Evolutionary conservation across 2,888 invertebrate species (phyloP).

Genomic region (Lasioglossum villosulum): DNA sequence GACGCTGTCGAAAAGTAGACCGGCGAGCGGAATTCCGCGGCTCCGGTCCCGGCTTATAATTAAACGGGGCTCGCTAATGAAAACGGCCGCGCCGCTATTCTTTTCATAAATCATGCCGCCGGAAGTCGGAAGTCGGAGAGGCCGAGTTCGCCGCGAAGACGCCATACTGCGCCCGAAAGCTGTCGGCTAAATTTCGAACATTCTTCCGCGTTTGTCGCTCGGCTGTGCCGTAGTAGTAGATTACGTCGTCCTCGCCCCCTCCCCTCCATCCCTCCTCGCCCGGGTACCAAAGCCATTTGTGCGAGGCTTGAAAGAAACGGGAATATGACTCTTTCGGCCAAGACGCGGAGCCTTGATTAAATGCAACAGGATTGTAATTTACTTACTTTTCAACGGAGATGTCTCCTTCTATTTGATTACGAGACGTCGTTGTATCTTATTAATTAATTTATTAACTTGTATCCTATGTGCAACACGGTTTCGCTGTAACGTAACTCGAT

Average conservation of each 20-base stretch:
- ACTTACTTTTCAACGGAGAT: background rate
- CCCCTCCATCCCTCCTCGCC: no score
- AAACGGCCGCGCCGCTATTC: conserved; percentile 63
- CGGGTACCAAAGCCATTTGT: background rate
- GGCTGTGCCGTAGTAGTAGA: background rate
- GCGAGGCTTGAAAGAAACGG: background rate
- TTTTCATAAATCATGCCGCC: conserved; percentile 68
- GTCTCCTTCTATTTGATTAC: background rate
- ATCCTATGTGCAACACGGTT: no score
- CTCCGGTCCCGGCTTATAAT: conserved; percentile 68
- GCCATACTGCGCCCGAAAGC: conserved; percentile 44
- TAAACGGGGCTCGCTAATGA: conserved; percentile 69
- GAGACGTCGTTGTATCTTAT: background rate
- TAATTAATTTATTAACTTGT: background rate
- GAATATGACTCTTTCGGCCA: background rate
- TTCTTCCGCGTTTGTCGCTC: conserved; percentile 17
- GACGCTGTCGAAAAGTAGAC: conserved; percentile 59
- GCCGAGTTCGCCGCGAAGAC: conserved; percentile 25
- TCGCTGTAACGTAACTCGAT: no score
- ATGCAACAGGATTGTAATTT: background rate
- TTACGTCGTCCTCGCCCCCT: background rate
- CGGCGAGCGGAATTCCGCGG: conserved; percentile 60
- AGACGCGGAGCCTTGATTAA: background rate
- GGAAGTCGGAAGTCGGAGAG: conserved; percentile 44
- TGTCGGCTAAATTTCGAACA: conserved; percentile 21